Evolutionary conservation across 2,888 invertebrate genomes (phyloP).

Genomic region (Argynnis bischoffii): DNA sequence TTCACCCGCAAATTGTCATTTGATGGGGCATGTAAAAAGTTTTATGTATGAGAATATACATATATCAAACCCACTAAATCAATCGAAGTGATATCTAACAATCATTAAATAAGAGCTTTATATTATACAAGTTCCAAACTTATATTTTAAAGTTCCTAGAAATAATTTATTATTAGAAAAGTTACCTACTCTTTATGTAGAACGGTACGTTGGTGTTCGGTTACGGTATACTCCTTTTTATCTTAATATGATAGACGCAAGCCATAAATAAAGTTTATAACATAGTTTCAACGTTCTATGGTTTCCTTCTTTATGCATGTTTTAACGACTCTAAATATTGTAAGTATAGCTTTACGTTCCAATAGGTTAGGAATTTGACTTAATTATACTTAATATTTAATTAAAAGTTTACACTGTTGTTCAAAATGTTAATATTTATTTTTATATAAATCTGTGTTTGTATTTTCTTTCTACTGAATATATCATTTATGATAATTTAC

Average conservation of each 20-base stretch:
- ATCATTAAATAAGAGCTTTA: background rate
- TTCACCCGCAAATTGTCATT: too few species aligned
- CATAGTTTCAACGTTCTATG: conserved; percentile 1
- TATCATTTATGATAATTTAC: too few species aligned
- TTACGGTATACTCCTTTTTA: conserved; percentile 1
- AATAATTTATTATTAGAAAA: conserved; percentile 11
- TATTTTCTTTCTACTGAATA: too few species aligned
- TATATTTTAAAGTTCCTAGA: conserved; percentile 3
- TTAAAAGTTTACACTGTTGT: too few species aligned
- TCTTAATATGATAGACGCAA: conserved; percentile 9
- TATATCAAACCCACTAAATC: too few species aligned
- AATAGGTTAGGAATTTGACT: background rate
- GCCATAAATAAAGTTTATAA: conserved; percentile 6
- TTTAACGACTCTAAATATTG: conserved; percentile 10
- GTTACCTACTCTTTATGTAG: conserved; percentile 6
- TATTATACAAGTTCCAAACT: background rate
- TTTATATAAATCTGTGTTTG: too few species aligned
- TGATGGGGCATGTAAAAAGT: too few species aligned
- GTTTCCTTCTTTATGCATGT: conserved; percentile 6
- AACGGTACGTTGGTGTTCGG: background rate
- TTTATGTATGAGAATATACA: too few species aligned
- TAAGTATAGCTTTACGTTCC: background rate
- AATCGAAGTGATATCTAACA: too few species aligned
- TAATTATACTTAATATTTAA: too few species aligned
- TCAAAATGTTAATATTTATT: too few species aligned